Percentiles rank a stretch among this genome's conserved stretches.
phyloP scores from a whole-genome alignment of 1,140 invertebrate genomes.

The Bacillus rossius region DNA sequence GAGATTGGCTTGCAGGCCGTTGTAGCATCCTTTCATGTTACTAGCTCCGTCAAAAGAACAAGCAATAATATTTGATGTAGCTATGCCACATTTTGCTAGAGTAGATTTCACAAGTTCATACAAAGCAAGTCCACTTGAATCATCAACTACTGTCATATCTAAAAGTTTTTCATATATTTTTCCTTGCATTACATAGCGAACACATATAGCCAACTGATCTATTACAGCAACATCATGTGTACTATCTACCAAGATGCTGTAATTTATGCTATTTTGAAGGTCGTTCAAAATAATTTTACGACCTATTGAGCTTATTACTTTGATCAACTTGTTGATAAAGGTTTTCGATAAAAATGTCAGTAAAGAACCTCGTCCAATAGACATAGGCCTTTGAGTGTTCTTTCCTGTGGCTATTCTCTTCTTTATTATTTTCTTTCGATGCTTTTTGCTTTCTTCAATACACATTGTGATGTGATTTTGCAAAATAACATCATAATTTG shows the following conservation, averaged over 20 bases:
- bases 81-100: neutral
- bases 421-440: slow-evolving; percentile 8
- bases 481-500: slow-evolving; percentile 12
- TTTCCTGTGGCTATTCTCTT: neutral
- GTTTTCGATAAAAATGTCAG: slow-evolving; percentile 16
- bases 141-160: slow-evolving; percentile 8
- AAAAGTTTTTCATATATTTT: slow-evolving; percentile 15
- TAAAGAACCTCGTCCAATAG: slow-evolving; percentile 12
- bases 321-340: slow-evolving; percentile 13
- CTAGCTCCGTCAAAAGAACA: slow-evolving; percentile 14
- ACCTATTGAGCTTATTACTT: slow-evolving; percentile 9
- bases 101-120: slow-evolving; percentile 5
- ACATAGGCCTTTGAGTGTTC: neutral
- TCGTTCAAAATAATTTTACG: too few species aligned
- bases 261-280: slow-evolving; percentile 11
- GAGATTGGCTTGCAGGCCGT: slow-evolving; percentile 15
- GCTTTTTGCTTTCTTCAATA: slow-evolving; percentile 1
- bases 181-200: slow-evolving; percentile 16
- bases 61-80: slow-evolving; percentile 12
- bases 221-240: slow-evolving; percentile 20
- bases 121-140: slow-evolving; percentile 16
- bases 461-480: slow-evolving; percentile 11
- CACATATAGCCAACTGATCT: slow-evolving; percentile 18
- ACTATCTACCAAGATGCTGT: slow-evolving; percentile 18
- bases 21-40: slow-evolving; percentile 10